Percentiles rank a stretch among this genome's conserved stretches.
Evolutionary conservation across 1,140 invertebrate species (phyloP).

Genomic region (Ostrea denselamellosa): DNA sequence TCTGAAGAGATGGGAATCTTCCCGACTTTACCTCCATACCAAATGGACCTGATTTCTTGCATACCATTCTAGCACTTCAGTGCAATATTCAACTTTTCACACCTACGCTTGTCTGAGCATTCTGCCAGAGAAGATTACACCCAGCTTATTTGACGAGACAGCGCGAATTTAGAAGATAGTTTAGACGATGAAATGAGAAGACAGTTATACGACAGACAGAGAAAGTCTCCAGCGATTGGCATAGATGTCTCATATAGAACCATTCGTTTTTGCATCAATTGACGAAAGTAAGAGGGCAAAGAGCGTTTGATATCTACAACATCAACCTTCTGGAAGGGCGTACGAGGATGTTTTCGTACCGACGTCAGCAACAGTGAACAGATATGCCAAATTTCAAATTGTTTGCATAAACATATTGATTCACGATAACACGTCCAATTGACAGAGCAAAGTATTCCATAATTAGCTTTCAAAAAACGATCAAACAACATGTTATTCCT

Average conservation of each 20-base stretch:
- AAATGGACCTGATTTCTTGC: background rate
- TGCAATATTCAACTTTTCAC: background rate
- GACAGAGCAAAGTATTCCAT: background rate
- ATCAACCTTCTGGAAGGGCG: background rate
- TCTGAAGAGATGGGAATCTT: background rate
- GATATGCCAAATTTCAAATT: background rate
- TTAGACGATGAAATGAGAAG: background rate
- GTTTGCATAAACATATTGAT: too few species aligned
- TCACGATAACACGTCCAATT: too few species aligned
- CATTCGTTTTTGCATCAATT: background rate
- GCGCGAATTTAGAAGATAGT: background rate
- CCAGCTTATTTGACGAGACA: conserved; percentile 16
- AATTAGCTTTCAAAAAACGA: too few species aligned
- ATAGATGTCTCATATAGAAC: background rate
- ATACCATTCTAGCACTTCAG: background rate
- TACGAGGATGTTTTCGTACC: background rate
- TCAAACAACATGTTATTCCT: background rate
- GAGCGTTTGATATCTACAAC: background rate
- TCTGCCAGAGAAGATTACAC: conserved; percentile 5
- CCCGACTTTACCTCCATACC: background rate
- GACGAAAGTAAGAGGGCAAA: background rate
- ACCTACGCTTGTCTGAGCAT: conserved; percentile 3
- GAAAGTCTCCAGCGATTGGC: background rate
- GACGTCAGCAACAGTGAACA: background rate
- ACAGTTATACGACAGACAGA: background rate